Conservation (phyloP, 2,888 invertebrate genomes). For the Limnephilus rhombicus region DNA sequence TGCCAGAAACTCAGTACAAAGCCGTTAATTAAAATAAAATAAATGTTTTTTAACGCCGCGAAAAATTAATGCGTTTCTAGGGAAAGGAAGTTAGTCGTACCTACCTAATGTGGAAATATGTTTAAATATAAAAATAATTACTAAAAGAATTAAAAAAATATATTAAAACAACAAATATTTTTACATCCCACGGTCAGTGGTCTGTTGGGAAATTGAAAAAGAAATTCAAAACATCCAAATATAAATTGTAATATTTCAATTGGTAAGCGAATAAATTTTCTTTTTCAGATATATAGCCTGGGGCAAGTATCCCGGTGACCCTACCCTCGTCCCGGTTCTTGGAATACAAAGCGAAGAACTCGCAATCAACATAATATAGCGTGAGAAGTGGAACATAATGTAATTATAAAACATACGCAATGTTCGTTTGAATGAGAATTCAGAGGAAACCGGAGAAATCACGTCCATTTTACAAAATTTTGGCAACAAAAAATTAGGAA, state of each 20-base stretch:
- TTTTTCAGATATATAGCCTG: background rate
- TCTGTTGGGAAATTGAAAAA: background rate
- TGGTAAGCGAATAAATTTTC: background rate
- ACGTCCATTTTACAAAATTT: background rate
- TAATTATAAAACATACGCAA: background rate
- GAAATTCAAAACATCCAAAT: background rate
- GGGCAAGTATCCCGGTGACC: background rate
- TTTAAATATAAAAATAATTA: too few species aligned
- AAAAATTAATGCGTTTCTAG: too few species aligned
- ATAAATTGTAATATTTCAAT: background rate
- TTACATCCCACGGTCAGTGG: background rate
- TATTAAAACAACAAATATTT: background rate
- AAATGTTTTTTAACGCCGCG: too few species aligned
- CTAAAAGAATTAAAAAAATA: too few species aligned
- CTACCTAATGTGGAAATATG: too few species aligned
- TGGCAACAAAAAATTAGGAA: too few species aligned
- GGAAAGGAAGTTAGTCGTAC: too few species aligned
- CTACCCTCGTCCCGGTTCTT: background rate
- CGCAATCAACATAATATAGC: background rate
- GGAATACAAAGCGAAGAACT: background rate
- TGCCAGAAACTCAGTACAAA: too few species aligned
- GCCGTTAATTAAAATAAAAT: too few species aligned
- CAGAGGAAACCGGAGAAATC: background rate
- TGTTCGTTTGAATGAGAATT: background rate
- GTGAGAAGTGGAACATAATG: background rate